phyloP scores from a whole-genome alignment of 2,888 invertebrate species.

The Neria commutata region DNA sequence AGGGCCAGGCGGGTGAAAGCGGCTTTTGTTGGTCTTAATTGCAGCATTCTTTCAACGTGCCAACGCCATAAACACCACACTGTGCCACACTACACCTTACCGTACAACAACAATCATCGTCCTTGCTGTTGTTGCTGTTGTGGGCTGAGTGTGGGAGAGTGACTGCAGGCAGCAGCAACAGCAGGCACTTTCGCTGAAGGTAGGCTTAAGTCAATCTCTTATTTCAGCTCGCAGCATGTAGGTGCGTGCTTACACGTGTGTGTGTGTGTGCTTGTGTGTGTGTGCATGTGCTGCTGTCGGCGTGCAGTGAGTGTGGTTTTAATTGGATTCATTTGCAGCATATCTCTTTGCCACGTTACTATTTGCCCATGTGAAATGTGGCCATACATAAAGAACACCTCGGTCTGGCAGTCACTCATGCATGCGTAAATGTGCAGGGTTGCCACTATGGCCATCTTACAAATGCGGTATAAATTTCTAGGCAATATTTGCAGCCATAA shows the following conservation, averaged over 20 bases:
- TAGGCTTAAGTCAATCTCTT: background rate
- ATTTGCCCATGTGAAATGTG: conserved; percentile 9
- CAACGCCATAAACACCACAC: background rate
- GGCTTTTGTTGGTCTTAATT: conserved; percentile 1
- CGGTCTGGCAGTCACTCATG: conserved; percentile 1
- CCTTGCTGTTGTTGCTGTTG: background rate
- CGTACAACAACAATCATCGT: too few relatives aligned
- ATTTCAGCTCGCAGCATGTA: background rate
- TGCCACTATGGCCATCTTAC: conserved; percentile 1
- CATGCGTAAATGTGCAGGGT: conserved; percentile 11
- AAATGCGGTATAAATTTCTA: conserved; percentile 3
- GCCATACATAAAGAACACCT: too few relatives aligned
- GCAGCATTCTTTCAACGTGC: too few relatives aligned
- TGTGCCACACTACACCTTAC: too few relatives aligned
- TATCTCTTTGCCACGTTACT: conserved; percentile 7
- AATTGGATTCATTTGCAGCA: conserved; percentile 26
- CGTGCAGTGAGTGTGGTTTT: conserved; percentile 19
- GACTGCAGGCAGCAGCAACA: conserved; percentile 18
- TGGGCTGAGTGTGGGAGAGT: background rate
- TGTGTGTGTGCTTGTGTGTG: background rate
- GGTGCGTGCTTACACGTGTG: background rate
- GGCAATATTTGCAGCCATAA: too few relatives aligned
- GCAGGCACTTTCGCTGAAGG: conserved; percentile 1
- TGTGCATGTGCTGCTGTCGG: background rate
- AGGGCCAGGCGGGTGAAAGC: too few relatives aligned